phyloP scores from a whole-genome alignment of 2,888 invertebrate species.

The Nemapogon koenigi region DNA sequence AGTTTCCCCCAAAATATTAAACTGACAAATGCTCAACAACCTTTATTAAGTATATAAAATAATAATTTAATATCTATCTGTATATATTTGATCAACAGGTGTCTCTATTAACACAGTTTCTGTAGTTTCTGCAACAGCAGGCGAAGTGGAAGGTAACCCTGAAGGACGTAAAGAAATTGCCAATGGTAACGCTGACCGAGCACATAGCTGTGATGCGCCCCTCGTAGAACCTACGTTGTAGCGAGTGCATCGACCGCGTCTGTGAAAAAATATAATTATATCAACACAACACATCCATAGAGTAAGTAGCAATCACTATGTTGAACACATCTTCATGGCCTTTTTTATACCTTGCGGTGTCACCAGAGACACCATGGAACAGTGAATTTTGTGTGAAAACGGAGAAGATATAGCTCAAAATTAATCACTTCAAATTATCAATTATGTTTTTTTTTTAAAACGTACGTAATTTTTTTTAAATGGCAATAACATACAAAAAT shows the following conservation, averaged over 20 bases:
- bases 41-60: neutral
- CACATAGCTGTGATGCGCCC: slow-evolving; percentile 74
- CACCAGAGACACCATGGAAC: too few species aligned
- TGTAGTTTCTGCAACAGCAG: slow-evolving; percentile 32
- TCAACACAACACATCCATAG: too few species aligned
- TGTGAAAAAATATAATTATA: slow-evolving; percentile 43
- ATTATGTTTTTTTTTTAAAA: too few species aligned
- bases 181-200: slow-evolving; percentile 74
- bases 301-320: too few species aligned
- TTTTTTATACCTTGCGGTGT: too few species aligned
- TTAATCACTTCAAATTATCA: too few species aligned
- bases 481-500: too few species aligned
- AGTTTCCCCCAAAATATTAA: too few species aligned
- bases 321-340: too few species aligned
- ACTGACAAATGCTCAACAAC: neutral
- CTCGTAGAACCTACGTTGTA: slow-evolving; percentile 76
- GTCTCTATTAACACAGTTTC: slow-evolving; percentile 43
- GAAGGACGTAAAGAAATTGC: slow-evolving; percentile 79
- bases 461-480: too few species aligned
- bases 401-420: too few species aligned
- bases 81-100: slow-evolving; percentile 25
- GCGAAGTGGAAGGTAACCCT: slow-evolving; percentile 29
- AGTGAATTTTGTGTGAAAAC: too few species aligned
- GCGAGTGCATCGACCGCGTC: slow-evolving; percentile 73
- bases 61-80: slow-evolving; percentile 30